Conservation (phyloP, 1,140 invertebrate species). For the Philotrypesis tridentata region DNA sequence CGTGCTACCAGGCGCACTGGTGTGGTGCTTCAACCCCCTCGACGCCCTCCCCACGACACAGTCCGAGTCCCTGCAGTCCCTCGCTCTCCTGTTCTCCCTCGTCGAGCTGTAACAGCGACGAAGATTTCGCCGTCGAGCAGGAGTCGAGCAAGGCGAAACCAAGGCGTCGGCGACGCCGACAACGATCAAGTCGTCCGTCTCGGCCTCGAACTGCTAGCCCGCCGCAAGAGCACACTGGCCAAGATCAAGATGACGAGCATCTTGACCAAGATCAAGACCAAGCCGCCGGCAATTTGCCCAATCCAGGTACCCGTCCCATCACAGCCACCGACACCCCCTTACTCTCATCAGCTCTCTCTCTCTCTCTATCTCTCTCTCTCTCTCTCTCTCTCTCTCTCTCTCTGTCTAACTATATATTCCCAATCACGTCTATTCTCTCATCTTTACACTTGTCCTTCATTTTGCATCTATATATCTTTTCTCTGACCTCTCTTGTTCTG, state of each 20-base stretch:
- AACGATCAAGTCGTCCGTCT: neutral
- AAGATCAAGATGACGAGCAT: slow-evolving; percentile 55
- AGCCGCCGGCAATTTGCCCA: slow-evolving; percentile 69
- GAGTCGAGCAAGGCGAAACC: slow-evolving; percentile 20
- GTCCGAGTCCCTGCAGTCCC: slow-evolving; percentile 64
- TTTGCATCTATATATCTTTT: neutral
- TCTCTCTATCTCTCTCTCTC: slow-evolving; percentile 20
- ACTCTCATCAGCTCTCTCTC: neutral
- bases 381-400: neutral
- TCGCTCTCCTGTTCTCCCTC: slow-evolving; percentile 65
- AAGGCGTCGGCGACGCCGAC: slow-evolving; percentile 27
- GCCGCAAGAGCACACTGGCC: slow-evolving; percentile 48
- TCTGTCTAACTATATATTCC: neutral
- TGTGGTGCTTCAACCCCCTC: slow-evolving; percentile 67
- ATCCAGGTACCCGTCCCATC: slow-evolving; percentile 70
- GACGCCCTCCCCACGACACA: slow-evolving; percentile 62
- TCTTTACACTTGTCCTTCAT: no score
- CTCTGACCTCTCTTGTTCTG: neutral
- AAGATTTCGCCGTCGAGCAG: slow-evolving; percentile 53
- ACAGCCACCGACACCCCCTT: slow-evolving; percentile 81
- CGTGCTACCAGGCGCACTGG: slow-evolving; percentile 70
- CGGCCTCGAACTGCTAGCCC: slow-evolving; percentile 35
- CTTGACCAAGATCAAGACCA: slow-evolving; percentile 65
- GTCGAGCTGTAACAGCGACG: slow-evolving; percentile 67
- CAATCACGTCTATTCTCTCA: neutral